These are phyloP conservation scores for Microcebus jonahi DNA, from an alignment of 2,113 vertebrate genomes.

Conservation along the genomic window DNA sequence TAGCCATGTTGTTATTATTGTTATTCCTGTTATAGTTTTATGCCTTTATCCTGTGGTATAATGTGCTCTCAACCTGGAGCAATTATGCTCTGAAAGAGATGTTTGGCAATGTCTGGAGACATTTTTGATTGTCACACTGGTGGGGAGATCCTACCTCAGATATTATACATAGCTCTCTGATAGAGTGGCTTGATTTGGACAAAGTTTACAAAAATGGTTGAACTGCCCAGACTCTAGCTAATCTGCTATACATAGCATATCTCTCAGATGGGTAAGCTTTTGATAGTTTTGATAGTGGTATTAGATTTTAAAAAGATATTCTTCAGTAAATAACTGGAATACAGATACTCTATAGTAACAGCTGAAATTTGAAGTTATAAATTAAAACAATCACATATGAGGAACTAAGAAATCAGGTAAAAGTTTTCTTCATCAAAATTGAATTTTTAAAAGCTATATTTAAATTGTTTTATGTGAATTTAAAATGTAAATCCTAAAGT, in stretches of 20 bases:
- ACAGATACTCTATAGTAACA: background rate
- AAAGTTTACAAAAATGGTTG: background rate
- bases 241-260: background rate
- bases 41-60: background rate
- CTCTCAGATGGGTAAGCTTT: background rate
- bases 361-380: background rate
- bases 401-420: slow-evolving; percentile 26
- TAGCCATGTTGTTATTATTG: background rate
- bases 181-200: background rate
- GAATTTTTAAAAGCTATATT: background rate
- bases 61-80: background rate
- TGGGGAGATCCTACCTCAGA: background rate
- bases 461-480: background rate
- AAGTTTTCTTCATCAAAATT: slow-evolving; percentile 3
- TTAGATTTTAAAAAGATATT: background rate
- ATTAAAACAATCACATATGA: background rate
- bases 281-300: background rate
- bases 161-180: background rate
- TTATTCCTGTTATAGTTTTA: background rate
- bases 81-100: background rate
- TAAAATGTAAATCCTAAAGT: background rate
- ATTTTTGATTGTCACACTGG: background rate
- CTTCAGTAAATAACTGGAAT: background rate
- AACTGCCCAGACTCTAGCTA: background rate
- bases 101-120: background rate